phyloP scores from a whole-genome alignment of 1,140 invertebrate genomes.

The Drosophila sp. region DNA sequence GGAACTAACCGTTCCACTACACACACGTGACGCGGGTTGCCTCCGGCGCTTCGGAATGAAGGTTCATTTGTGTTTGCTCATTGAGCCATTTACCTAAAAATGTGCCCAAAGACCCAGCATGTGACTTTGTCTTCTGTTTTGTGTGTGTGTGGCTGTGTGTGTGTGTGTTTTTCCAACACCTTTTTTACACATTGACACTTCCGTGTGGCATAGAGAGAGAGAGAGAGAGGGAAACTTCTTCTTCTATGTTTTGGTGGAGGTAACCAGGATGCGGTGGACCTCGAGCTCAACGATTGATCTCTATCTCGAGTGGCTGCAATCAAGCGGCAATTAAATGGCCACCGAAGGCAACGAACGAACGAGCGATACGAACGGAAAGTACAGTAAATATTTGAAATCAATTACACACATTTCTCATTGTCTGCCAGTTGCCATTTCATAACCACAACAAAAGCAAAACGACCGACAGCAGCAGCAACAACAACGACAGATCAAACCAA shows the following conservation, averaged over 20 bases:
- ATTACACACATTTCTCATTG: constrained; percentile 66
- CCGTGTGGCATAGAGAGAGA: constrained; percentile 45
- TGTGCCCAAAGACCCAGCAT: constrained; percentile 12
- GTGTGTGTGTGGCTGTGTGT: constrained; percentile 26
- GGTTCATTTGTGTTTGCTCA: constrained; percentile 40
- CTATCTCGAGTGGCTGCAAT: constrained; percentile 66
- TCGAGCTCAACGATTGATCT: constrained; percentile 41
- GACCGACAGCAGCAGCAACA: constrained; percentile 20
- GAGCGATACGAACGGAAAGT: constrained; percentile 16
- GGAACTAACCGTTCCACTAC: constrained; percentile 57
- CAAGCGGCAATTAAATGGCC: constrained; percentile 75
- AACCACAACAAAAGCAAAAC: constrained; percentile 70
- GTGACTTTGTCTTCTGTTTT: background rate
- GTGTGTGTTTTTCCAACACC: constrained; percentile 70
- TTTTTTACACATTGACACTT: constrained; percentile 78
- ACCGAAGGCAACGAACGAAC: constrained; percentile 16
- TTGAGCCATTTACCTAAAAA: constrained; percentile 51
- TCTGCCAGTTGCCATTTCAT: constrained; percentile 72
- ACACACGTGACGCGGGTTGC: constrained; percentile 63
- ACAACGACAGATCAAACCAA: background rate
- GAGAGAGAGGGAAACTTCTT: background rate
- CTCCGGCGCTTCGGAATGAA: constrained; percentile 44
- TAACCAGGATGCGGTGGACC: constrained; percentile 34
- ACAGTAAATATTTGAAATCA: constrained; percentile 76
- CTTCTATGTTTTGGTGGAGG: background rate